Conservation (phyloP, 2,888 invertebrate genomes). For the Drosophila hamatofila region DNA sequence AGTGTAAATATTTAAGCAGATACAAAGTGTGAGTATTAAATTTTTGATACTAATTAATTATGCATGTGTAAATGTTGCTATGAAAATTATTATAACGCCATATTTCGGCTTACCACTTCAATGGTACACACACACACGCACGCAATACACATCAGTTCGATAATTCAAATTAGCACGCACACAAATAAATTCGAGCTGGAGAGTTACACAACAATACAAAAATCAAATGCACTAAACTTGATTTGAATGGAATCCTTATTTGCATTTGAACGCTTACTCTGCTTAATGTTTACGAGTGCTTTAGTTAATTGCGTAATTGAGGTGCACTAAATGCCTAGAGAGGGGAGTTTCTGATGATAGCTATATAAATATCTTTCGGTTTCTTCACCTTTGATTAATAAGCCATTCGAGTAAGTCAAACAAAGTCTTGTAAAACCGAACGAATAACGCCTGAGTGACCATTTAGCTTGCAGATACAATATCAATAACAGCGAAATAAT, state of each 20-base stretch:
- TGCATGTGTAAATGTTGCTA: constrained; percentile 84
- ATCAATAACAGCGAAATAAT: constrained; percentile 27
- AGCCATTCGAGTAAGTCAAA: constrained; percentile 4
- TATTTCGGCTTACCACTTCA: constrained; percentile 67
- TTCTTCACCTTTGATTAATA: constrained; percentile 20
- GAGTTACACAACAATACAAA: constrained; percentile 31
- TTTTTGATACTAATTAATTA: constrained; percentile 85
- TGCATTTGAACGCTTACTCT: constrained; percentile 17
- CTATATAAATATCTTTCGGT: not conserved
- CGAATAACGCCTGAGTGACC: not conserved
- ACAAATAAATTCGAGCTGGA: constrained; percentile 61
- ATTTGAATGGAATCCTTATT: constrained; percentile 23
- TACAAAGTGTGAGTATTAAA: constrained; percentile 84
- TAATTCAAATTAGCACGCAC: constrained; percentile 68
- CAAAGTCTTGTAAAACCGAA: not conserved
- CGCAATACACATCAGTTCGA: constrained; percentile 26
- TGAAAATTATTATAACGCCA: constrained; percentile 80
- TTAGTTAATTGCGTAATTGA: constrained; percentile 69
- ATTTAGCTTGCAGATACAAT: constrained; percentile 18
- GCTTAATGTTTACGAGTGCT: constrained; percentile 24
- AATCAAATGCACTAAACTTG: constrained; percentile 41
- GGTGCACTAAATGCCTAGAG: constrained; percentile 7
- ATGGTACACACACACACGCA: constrained; percentile 26
- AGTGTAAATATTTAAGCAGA: constrained; percentile 84
- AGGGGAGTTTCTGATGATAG: not conserved